Percentiles rank a stretch among this genome's conserved stretches.
These are phyloP conservation scores for Hydrophis major DNA, from an alignment of 2,797 vertebrate genomes.

Conservation along the genomic window DNA sequence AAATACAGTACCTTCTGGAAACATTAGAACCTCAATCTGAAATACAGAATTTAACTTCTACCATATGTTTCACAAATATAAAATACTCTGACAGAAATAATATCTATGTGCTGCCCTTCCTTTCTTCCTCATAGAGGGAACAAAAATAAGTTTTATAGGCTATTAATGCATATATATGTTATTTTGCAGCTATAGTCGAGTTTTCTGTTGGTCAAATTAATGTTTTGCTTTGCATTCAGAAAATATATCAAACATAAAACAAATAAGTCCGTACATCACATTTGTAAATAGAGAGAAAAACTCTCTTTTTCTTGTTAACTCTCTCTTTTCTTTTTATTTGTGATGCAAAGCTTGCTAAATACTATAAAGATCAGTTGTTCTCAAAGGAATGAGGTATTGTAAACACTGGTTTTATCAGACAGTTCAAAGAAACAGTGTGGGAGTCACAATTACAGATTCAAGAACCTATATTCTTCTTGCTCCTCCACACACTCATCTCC, in stretches of 20 bases:
- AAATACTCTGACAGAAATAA: background rate
- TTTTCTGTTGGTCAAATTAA: constrained; percentile 20
- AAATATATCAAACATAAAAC: background rate
- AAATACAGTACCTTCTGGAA: background rate
- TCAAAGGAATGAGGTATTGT: constrained; percentile 59
- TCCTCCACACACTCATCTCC: constrained; percentile 65
- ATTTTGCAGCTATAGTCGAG: constrained; percentile 4
- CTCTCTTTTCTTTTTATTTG: constrained; percentile 39
- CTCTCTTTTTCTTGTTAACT: background rate
- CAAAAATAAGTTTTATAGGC: background rate
- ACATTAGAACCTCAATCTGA: background rate
- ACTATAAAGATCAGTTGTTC: constrained; percentile 40
- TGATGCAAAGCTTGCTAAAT: constrained; percentile 44
- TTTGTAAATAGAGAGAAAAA: background rate
- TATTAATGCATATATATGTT: background rate
- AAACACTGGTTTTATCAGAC: constrained; percentile 60
- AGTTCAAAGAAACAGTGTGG: constrained; percentile 71
- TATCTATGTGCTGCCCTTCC: constrained; percentile 3
- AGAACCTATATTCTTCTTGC: constrained; percentile 66
- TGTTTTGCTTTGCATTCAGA: constrained; percentile 32
- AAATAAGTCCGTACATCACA: background rate
- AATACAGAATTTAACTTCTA: constrained; percentile 25
- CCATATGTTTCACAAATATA: constrained; percentile 7
- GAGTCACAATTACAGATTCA: constrained; percentile 75
- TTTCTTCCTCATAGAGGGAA: background rate